A percentile compares a stretch with the other conserved stretches of the same genome.
Conservation (phyloP, 2,797 vertebrate species). For the Crocidura indochinensis region DNA sequence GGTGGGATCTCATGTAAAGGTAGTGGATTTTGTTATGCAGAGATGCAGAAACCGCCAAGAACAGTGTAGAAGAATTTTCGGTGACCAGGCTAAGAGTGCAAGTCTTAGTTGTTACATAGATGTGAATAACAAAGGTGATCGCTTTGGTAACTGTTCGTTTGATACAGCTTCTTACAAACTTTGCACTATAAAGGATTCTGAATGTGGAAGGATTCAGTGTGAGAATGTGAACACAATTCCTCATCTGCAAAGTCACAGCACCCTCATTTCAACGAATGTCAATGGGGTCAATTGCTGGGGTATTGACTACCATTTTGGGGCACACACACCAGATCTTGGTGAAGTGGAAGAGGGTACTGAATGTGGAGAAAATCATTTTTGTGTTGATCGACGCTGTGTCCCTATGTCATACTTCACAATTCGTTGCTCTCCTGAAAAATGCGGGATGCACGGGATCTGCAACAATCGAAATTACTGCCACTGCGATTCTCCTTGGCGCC, state of each 20-base stretch:
- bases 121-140: conserved; percentile 79
- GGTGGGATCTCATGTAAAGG: conserved; percentile 73
- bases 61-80: conserved; percentile 83
- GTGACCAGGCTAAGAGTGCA: conserved; percentile 80
- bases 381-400: conserved; percentile 82
- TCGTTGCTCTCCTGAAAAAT: conserved; percentile 81
- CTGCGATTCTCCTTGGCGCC: conserved; percentile 87
- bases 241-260: conserved; percentile 45
- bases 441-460: conserved; percentile 86
- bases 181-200: conserved; percentile 58
- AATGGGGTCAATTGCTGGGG: conserved; percentile 85
- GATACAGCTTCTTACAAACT: conserved; percentile 6
- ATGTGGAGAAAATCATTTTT: conserved; percentile 85
- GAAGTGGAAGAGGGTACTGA: conserved; percentile 87
- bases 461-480: conserved; percentile 89
- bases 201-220: conserved; percentile 85
- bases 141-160: conserved; percentile 84
- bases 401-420: conserved; percentile 81
- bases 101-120: conserved; percentile 79
- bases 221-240: conserved; percentile 74
- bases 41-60: conserved; percentile 72
- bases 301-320: conserved; percentile 82
- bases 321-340: conserved; percentile 77
- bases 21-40: conserved; percentile 73
- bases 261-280: conserved; percentile 65